Evolutionary conservation across 2,797 vertebrate species (phyloP).

Genomic region (Liasis olivaceus): DNA sequence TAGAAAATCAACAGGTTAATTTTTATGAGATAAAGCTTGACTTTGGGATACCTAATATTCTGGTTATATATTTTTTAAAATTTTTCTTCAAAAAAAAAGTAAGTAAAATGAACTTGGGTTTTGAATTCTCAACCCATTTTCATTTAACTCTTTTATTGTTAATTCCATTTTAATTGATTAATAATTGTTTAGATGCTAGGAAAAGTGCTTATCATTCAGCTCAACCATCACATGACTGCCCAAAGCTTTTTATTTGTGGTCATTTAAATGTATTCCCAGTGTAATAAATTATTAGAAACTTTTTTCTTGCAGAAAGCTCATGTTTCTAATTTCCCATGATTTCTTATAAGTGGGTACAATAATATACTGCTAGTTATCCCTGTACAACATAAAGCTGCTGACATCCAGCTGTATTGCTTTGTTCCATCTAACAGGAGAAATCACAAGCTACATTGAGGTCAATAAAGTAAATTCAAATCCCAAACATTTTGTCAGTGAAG

Average conservation of each 20-base stretch:
- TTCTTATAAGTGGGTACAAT: slow-evolving; percentile 33
- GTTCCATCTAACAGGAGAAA: not conserved
- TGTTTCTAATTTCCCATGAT: slow-evolving; percentile 25
- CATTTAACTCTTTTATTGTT: not conserved
- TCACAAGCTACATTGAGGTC: not conserved
- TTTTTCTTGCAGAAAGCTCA: slow-evolving; percentile 46
- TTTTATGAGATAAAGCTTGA: slow-evolving; percentile 38
- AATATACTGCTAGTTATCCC: not conserved
- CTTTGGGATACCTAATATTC: slow-evolving; percentile 49
- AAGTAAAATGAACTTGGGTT: not conserved
- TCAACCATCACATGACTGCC: slow-evolving; percentile 31
- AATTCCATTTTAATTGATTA: not conserved
- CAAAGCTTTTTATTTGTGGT: slow-evolving; percentile 49
- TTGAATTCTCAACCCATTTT: not conserved
- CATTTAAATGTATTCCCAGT: slow-evolving; percentile 41
- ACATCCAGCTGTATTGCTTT: not conserved
- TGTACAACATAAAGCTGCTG: not conserved
- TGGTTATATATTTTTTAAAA: slow-evolving; percentile 59
- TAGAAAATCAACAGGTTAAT: slow-evolving; percentile 67
- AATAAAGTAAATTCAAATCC: not conserved
- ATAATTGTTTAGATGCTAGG: not conserved
- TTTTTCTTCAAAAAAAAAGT: slow-evolving; percentile 42
- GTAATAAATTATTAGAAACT: slow-evolving; percentile 33
- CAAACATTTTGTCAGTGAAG: not conserved
- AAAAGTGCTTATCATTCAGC: slow-evolving; percentile 27